A percentile compares a stretch with the other conserved stretches of the same genome.
Conservation (phyloP, 2,888 invertebrate genomes). For the Quadriops clusia region DNA sequence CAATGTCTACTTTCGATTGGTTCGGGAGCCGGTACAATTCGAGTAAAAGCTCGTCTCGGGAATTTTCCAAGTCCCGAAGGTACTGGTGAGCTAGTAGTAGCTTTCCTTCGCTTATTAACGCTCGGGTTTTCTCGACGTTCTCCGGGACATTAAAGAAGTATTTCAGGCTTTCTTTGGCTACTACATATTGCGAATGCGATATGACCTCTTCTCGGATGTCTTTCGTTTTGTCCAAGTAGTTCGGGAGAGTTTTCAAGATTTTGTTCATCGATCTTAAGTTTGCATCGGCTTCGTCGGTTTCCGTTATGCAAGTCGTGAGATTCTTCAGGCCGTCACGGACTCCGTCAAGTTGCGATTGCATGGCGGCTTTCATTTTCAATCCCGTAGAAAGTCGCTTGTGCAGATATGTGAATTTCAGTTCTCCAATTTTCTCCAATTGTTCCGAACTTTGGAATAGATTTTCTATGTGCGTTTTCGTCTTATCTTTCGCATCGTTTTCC, state of each 20-base stretch:
- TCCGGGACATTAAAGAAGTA: slow-evolving; percentile 97
- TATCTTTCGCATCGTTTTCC: too few relatives aligned
- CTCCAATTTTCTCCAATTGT: too few relatives aligned
- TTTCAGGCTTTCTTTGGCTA: slow-evolving; percentile 95
- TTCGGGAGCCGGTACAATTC: slow-evolving; percentile 90
- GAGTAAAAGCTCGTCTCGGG: slow-evolving; percentile 87
- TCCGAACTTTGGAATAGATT: too few relatives aligned
- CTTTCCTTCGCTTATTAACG: slow-evolving; percentile 90
- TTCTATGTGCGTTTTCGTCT: too few relatives aligned
- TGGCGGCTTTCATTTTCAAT: too few relatives aligned
- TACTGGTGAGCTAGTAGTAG: slow-evolving; percentile 87
- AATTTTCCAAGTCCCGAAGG: slow-evolving; percentile 89
- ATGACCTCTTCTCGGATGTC: slow-evolving; percentile 86
- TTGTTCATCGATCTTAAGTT: slow-evolving; percentile 69
- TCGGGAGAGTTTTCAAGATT: slow-evolving; percentile 63
- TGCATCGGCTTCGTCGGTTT: too few relatives aligned
- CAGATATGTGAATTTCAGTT: too few relatives aligned
- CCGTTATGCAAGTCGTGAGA: too few relatives aligned
- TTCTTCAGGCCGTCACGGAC: too few relatives aligned
- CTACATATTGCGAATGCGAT: slow-evolving; percentile 91
- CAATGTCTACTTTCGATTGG: slow-evolving; percentile 79
- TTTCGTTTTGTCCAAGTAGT: slow-evolving; percentile 67
- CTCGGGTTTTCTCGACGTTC: slow-evolving; percentile 87
- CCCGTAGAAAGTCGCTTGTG: too few relatives aligned
- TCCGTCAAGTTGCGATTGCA: too few relatives aligned